phyloP scores from a whole-genome alignment of 2,888 invertebrate genomes.

The Xiphydria camelus region DNA sequence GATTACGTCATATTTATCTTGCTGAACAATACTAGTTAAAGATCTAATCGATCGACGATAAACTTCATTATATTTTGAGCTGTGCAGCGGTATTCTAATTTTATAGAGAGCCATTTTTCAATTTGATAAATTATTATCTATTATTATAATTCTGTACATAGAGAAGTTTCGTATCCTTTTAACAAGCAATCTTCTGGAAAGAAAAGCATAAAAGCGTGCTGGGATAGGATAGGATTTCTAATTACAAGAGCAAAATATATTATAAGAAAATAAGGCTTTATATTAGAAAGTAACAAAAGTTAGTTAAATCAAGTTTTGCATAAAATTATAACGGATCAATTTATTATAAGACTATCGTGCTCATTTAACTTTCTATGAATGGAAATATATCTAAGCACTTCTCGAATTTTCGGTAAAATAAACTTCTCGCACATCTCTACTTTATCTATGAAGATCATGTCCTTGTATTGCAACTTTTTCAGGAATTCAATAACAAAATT shows the following conservation, averaged over 20 bases:
- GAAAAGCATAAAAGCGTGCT: too few species aligned
- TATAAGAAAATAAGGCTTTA: too few species aligned
- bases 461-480: conserved; percentile 67
- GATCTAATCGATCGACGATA: conserved; percentile 10
- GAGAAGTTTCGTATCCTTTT: neutral
- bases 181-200: neutral
- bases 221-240: too few species aligned
- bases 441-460: conserved; percentile 37
- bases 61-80: neutral
- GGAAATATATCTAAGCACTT: conserved; percentile 83
- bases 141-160: conserved; percentile 3
- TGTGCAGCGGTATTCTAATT: conserved; percentile 7
- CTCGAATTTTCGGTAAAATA: conserved; percentile 79
- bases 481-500: conserved; percentile 83
- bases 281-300: too few species aligned
- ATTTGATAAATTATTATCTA: conserved; percentile 6
- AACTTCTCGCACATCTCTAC: conserved; percentile 74
- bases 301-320: neutral
- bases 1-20: conserved; percentile 68
- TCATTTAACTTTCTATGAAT: conserved; percentile 74
- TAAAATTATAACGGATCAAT: neutral
- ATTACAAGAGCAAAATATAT: too few species aligned
- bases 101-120: conserved; percentile 16
- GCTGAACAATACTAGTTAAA: conserved; percentile 14
- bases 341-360: conserved; percentile 58